Base-by-base conservation (phyloP, 2,888 invertebrate genomes). In the Conchocele bisecta region DNA sequence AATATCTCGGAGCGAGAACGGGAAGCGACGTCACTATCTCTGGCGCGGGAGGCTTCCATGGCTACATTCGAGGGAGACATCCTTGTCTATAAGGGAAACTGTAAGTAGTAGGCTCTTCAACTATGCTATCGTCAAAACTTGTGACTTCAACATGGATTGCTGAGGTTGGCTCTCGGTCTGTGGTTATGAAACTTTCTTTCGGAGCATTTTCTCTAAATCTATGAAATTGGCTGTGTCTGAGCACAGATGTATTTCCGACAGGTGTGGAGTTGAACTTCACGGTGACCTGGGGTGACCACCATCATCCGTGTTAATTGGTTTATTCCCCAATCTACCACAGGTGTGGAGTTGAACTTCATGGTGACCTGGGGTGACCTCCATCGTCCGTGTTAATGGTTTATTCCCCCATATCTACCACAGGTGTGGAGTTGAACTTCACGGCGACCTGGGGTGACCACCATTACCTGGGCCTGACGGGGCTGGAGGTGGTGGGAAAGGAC, bases 281-380 rank as follows among this genome's bases (percentile, higher is more conserved):
- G 5, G 86, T 88, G 13, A 93, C 92, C 15, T 93, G 93, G 93
- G 92, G 92, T 33, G 91, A 91, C 79, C 80, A 83, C n/a, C 91
- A 92, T 67, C 88, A 90, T 60, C 85, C 93, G 48, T 92, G 93
- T 1, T n/a, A n/a, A n/a, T n/a, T n/a, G n/a, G n/a, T n/a, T n/a
- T n/a, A n/a, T n/a, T n/a, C n/a, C n/a, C n/a, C n/a, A n/a, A 83
- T 93, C n/a, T n/a, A n/a, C n/a, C n/a, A n/a, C 76, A 90, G 89
- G 77, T 73, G 54, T 91, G 41, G 78, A 86, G 70, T 76, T 93
- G 59, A 91, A 92, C 75, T 89, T 93, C 75, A 83, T 87, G 5
- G 87, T 89, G 9, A 93, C 92, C 13, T 93, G 93, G 93, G 92
- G 93, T 31, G 91, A 91, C 79, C 80, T 83, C 15, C 91, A 92